Conservation (phyloP, 2,797 vertebrate genomes). For the Girardinus metallicus region DNA sequence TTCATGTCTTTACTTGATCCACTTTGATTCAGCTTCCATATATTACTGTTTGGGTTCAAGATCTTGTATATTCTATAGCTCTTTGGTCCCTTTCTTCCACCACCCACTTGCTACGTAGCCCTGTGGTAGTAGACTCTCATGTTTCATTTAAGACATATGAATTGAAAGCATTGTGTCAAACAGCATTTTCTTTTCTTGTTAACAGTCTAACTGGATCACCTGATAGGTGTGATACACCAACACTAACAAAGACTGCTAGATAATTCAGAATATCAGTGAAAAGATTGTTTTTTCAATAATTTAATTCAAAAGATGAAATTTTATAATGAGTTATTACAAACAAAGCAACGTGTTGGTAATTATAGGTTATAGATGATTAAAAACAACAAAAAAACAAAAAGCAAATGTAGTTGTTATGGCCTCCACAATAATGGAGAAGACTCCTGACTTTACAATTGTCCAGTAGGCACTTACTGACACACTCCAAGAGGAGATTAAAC, state of each 20-base stretch:
- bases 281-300: background rate
- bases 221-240: slow-evolving; percentile 27
- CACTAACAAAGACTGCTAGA: background rate
- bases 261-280: background rate
- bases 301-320: background rate
- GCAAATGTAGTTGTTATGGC: background rate
- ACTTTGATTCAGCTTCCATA: slow-evolving; percentile 14
- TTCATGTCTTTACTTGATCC: background rate
- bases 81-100: slow-evolving; percentile 52
- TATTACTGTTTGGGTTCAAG: slow-evolving; percentile 25
- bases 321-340: background rate
- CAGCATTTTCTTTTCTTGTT: slow-evolving; percentile 60
- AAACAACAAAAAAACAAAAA: background rate
- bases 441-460: background rate
- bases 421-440: background rate
- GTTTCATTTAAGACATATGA: slow-evolving; percentile 44
- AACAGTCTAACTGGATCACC: slow-evolving; percentile 29
- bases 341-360: background rate
- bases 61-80: slow-evolving; percentile 72
- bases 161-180: slow-evolving; percentile 52
- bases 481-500: background rate
- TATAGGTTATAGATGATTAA: background rate
- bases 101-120: slow-evolving; percentile 55
- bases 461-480: background rate
- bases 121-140: slow-evolving; percentile 52